Evolutionary conservation across 2,888 invertebrate genomes (phyloP), one percentile per base, ranked within the genome.

Genomic region (Andrena dorsata): DNA sequence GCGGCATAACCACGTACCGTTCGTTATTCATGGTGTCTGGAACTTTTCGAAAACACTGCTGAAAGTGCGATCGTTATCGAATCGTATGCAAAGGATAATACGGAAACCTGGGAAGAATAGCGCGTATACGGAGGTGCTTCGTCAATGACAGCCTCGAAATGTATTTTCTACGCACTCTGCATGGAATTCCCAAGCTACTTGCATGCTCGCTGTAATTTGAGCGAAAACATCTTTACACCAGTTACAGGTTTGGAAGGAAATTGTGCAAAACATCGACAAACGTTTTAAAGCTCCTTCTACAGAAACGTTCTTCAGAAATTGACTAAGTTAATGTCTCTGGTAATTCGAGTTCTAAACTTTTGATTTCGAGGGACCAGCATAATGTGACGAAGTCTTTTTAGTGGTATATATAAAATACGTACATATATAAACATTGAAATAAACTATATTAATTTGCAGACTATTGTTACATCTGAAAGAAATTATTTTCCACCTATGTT

Each of bases 1-100:
- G 53, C 49, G 28, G 53, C 41, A 74, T 70, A 78, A 58, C 32
- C 58, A 13, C 13, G 58, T 56, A 51, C 58, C 35, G n/a, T 8
- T 58, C 35, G 23, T 8, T 58, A n/a, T 51, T 56, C 56, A n/a
- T 6, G 47, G 49, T 35, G 26, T 56, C 28, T 35, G 30, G 16
- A 60, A 60, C n/a, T 41, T 23, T 64, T 70, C 32, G 56, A 41
- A 60, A 64, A 58, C 20, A 26, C 32, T 26, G 1, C 41, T 13
- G 32, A 13, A 41, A 51, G 28, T 41, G 30, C 20, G 51, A 65
- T 66, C 41, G 69, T 69, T 78, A 65, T 3, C 16, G 32, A 60
- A 26, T 41, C 3, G 16, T 41, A 28, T 28, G 8, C 13, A 28
- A 63, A 77, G n/a, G 28, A 41, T 28, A 28, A 41, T 28, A 28